Evolutionary conservation across 92 coral and sea anemone genomes (phyloP).

Genomic region (Diadumene lineata): DNA sequence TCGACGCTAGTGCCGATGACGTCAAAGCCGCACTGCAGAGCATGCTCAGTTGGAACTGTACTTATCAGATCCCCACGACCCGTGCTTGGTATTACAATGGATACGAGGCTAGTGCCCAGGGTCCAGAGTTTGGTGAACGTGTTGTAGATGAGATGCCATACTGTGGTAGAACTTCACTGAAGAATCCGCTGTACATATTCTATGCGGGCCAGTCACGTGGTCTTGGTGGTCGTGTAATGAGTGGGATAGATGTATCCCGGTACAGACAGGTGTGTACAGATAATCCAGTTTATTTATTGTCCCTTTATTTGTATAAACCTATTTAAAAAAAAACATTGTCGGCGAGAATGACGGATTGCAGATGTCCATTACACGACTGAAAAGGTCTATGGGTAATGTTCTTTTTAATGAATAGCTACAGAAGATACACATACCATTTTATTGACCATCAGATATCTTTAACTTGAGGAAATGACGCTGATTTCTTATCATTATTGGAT

Average conservation of each 20-base stretch:
- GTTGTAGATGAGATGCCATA: slow-evolving; percentile 57
- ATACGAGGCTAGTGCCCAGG: slow-evolving; percentile 48
- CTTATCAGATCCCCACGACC: slow-evolving; percentile 52
- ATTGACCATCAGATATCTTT: too few relatives aligned
- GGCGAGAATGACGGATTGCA: too few relatives aligned
- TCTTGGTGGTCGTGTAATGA: slow-evolving; percentile 46
- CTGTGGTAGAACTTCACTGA: slow-evolving; percentile 71
- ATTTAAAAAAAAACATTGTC: too few relatives aligned
- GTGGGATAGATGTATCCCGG: slow-evolving; percentile 58
- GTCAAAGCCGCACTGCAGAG: slow-evolving; percentile 43
- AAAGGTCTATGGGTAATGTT: too few relatives aligned
- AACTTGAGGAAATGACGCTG: too few relatives aligned
- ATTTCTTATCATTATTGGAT: too few relatives aligned
- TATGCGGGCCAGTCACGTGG: slow-evolving; percentile 57
- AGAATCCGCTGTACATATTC: slow-evolving; percentile 60
- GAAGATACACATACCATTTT: too few relatives aligned
- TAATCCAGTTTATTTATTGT: too few relatives aligned
- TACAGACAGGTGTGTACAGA: slow-evolving; percentile 74
- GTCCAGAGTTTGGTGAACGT: slow-evolving; percentile 67
- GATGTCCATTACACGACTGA: too few relatives aligned
- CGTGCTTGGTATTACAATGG: slow-evolving; percentile 83
- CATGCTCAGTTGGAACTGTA: slow-evolving; percentile 71
- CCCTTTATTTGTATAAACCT: too few relatives aligned
- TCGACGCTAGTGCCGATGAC: slow-evolving; percentile 43
- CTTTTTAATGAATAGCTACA: too few relatives aligned